phyloP scores from a whole-genome alignment of 2,113 vertebrate species.

The Ammodramus savannarum region DNA sequence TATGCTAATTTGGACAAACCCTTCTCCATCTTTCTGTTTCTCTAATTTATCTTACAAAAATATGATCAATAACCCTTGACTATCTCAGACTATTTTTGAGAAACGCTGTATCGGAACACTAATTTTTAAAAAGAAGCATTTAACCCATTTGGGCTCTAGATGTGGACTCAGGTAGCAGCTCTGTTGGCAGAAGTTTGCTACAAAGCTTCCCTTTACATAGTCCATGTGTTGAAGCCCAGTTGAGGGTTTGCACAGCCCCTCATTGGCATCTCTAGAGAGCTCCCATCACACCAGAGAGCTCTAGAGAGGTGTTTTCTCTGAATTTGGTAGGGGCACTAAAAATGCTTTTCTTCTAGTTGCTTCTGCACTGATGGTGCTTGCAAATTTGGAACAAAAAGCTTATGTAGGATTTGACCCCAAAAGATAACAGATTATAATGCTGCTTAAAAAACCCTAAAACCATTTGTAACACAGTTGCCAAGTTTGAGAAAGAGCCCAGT shows the following conservation, averaged over 20 bases:
- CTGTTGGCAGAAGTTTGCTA: not conserved
- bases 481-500: conserved; percentile 12
- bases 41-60: not conserved
- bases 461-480: conserved; percentile 6
- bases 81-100: accelerated
- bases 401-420: conserved; percentile 34
- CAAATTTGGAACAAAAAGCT: conserved; percentile 4
- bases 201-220: not conserved
- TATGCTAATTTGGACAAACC: not conserved
- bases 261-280: not conserved
- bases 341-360: not conserved
- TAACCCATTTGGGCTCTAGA: not conserved
- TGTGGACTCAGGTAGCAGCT: not conserved
- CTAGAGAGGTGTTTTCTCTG: not conserved
- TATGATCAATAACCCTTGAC: not conserved
- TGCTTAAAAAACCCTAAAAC: not conserved
- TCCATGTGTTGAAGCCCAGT: not conserved
- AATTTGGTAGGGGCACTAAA: not conserved
- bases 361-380: not conserved
- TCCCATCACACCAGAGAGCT: not conserved
- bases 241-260: not conserved
- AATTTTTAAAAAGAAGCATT: not conserved
- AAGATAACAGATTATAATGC: conserved; percentile 29
- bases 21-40: not conserved
- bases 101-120: not conserved